Evolutionary conservation across 2,888 invertebrate genomes (phyloP).

Genomic region (Emmelina monodactyla): DNA sequence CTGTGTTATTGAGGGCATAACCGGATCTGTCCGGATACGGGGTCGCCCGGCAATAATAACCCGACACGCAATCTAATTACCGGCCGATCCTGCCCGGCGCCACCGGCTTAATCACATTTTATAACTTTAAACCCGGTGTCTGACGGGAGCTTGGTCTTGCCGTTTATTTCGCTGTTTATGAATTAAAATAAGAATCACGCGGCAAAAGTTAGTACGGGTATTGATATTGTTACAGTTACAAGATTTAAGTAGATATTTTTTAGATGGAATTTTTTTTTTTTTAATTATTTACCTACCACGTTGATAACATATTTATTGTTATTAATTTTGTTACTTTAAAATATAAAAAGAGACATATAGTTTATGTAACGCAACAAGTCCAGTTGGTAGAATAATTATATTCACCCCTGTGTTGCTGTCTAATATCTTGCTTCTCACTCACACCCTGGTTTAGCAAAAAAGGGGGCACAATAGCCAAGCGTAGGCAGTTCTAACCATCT

Average conservation of each 20-base stretch:
- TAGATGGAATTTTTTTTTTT: no score
- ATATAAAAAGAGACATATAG: no score
- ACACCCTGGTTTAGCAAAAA: not conserved
- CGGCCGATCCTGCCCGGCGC: slow-evolving; percentile 16
- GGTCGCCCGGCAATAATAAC: slow-evolving; percentile 33
- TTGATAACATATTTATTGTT: no score
- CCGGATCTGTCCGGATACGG: slow-evolving; percentile 35
- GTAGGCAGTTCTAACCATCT: not conserved
- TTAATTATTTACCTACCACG: no score
- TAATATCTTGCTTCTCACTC: not conserved
- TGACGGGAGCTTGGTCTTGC: no score
- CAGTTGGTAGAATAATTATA: slow-evolving; percentile 7
- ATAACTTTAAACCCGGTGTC: slow-evolving; percentile 21
- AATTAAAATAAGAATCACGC: no score
- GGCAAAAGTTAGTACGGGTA: no score
- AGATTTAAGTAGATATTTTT: no score
- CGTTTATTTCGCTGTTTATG: no score
- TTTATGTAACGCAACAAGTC: no score
- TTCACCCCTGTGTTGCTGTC: not conserved
- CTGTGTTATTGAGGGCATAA: slow-evolving; percentile 30
- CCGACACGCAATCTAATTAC: slow-evolving; percentile 39
- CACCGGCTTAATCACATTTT: slow-evolving; percentile 29
- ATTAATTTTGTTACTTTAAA: no score
- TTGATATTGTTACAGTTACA: no score
- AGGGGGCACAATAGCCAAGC: slow-evolving; percentile 3